These are phyloP conservation scores for Drosophila hamatofila DNA, from an alignment of 2,888 invertebrate genomes.

Conservation along the genomic window DNA sequence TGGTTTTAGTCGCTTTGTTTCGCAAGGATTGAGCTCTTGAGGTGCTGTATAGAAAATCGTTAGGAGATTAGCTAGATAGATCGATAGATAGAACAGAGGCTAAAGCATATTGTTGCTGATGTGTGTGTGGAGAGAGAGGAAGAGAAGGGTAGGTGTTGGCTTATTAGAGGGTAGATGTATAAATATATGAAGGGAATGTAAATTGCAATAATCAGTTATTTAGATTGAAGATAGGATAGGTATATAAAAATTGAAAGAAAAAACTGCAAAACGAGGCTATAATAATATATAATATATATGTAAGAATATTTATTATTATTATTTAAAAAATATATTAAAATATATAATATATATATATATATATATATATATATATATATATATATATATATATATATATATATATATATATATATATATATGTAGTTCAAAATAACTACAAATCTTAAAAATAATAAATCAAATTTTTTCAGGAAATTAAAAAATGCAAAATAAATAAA, in stretches of 20 bases:
- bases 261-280: no score
- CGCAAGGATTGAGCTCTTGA: constrained; percentile 30
- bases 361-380: no score
- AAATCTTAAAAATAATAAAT: no score
- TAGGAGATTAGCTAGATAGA: constrained; percentile 16
- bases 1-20: constrained; percentile 39
- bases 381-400: no score
- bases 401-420: no score
- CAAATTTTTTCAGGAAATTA: no score
- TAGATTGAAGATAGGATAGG: neutral
- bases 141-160: constrained; percentile 2
- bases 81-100: neutral
- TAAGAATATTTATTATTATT: no score
- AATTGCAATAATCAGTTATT: constrained; percentile 2
- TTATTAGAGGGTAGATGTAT: neutral
- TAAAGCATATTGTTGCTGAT: neutral
- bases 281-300: no score
- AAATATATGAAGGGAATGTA: neutral
- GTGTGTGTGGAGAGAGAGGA: neutral
- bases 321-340: no score
- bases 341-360: no score
- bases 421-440: no score
- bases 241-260: neutral
- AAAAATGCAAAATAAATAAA: no score
- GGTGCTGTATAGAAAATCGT: constrained; percentile 20